Percentiles rank a stretch among this genome's conserved stretches.
Conservation (phyloP, 2,888 invertebrate genomes). For the Chesias legatella region DNA sequence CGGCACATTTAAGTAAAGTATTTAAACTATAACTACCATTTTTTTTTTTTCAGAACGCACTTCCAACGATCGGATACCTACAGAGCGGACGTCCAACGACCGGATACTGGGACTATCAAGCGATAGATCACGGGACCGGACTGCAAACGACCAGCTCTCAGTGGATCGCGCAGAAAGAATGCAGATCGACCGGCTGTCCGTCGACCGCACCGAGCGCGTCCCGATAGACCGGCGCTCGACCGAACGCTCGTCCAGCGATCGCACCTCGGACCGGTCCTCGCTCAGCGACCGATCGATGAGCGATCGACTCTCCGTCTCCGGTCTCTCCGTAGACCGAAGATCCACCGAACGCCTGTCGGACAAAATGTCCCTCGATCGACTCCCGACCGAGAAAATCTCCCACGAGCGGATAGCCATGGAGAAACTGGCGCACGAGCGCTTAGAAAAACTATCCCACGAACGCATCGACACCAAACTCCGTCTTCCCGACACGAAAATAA, state of each 20-base stretch:
- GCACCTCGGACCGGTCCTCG: conserved; percentile 21
- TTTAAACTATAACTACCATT: no score
- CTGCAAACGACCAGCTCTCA: conserved; percentile 31
- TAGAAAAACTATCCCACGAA: conserved; percentile 20
- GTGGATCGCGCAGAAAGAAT: conserved; percentile 25
- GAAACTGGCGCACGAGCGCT: conserved; percentile 41
- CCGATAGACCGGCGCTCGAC: conserved; percentile 34
- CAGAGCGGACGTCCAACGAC: conserved; percentile 25
- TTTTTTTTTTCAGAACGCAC: conserved; percentile 31
- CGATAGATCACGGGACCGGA: conserved; percentile 26
- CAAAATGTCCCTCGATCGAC: conserved; percentile 26
- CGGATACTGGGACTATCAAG: conserved; percentile 11
- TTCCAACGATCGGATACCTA: conserved; percentile 37
- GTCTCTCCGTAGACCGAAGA: conserved; percentile 40
- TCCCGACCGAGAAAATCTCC: conserved; percentile 38
- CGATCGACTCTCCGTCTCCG: conserved; percentile 27
- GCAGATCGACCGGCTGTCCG: conserved; percentile 30
- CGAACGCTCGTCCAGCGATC: conserved; percentile 26
- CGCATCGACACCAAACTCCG: conserved; percentile 3
- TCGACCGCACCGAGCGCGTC: conserved; percentile 12
- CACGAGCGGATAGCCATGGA: conserved; percentile 44
- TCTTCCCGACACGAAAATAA: conserved; percentile 24
- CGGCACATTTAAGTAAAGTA: no score
- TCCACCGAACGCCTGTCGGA: conserved; percentile 31
- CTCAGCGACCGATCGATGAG: conserved; percentile 9